Percentiles rank a stretch among this genome's conserved stretches.
phyloP scores from a whole-genome alignment of 1,140 invertebrate genomes.

The Tachypleus tridentatus region DNA sequence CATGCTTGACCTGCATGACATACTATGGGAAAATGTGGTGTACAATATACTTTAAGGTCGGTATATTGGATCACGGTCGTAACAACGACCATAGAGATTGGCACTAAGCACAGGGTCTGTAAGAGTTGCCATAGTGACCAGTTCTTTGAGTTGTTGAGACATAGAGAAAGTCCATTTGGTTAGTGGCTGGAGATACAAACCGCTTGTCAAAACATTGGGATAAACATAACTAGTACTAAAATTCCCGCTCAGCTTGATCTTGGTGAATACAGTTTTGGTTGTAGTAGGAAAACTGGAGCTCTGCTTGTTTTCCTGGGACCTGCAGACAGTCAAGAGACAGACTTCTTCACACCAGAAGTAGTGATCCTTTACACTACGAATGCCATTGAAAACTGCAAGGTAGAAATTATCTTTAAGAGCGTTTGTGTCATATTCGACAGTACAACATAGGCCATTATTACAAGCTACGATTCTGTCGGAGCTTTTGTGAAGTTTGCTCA shows the following conservation, averaged over 20 bases:
- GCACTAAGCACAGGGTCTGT: constrained; percentile 3
- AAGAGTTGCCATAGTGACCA: neutral
- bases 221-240: constrained; percentile 9
- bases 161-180: constrained; percentile 9
- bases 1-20: too few species aligned
- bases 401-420: constrained; percentile 8
- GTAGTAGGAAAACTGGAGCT: neutral
- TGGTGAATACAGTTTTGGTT: constrained; percentile 7
- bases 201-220: constrained; percentile 7
- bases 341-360: constrained; percentile 12
- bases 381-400: neutral
- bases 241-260: constrained; percentile 4
- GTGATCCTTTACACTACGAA: neutral
- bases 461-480: constrained; percentile 9
- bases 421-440: constrained; percentile 10
- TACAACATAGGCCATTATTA: constrained; percentile 17
- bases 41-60: too few species aligned
- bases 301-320: neutral
- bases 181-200: neutral
- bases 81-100: constrained; percentile 11
- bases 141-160: constrained; percentile 1
- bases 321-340: constrained; percentile 16
- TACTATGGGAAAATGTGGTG: too few species aligned
- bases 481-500: constrained; percentile 6
- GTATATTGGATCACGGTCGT: constrained; percentile 12